These are phyloP conservation scores for Solen grandis DNA, from an alignment of 1,140 invertebrate genomes.

Conservation along the genomic window DNA sequence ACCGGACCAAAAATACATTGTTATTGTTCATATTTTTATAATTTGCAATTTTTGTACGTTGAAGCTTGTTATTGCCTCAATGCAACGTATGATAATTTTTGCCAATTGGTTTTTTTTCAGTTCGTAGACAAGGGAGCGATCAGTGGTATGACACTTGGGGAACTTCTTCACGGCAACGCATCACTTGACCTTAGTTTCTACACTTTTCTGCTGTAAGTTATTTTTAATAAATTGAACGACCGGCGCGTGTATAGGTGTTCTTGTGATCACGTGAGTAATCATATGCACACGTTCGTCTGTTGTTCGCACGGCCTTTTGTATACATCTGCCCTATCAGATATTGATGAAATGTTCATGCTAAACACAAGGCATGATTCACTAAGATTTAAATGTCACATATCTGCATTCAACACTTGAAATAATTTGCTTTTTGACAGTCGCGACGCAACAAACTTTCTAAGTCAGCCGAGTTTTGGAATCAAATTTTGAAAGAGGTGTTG, in stretches of 20 bases:
- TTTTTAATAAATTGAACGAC: neutral
- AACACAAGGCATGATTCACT: neutral
- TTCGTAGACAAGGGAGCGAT: constrained; percentile 52
- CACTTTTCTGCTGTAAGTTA: constrained; percentile 51
- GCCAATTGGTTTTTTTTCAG: constrained; percentile 25
- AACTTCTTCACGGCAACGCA: constrained; percentile 21
- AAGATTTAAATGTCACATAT: neutral
- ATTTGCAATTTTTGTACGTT: too few relatives aligned
- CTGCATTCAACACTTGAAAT: neutral
- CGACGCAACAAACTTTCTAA: too few relatives aligned
- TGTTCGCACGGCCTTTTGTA: neutral
- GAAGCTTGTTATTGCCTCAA: too few relatives aligned
- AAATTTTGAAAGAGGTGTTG: too few relatives aligned
- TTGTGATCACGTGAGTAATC: neutral
- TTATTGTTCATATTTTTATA: too few relatives aligned
- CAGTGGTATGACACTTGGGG: constrained; percentile 38
- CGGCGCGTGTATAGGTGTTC: neutral
- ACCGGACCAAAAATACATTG: too few relatives aligned
- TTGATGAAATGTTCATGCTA: neutral
- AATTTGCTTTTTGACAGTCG: too few relatives aligned
- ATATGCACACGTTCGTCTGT: neutral
- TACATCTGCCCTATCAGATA: neutral
- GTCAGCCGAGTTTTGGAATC: too few relatives aligned
- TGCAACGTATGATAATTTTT: too few relatives aligned
- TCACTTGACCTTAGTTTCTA: constrained; percentile 40